Evolutionary conservation across 2,888 invertebrate species (phyloP), one percentile per base, ranked within the genome.

Genomic region (Lycophotia porphyrea): DNA sequence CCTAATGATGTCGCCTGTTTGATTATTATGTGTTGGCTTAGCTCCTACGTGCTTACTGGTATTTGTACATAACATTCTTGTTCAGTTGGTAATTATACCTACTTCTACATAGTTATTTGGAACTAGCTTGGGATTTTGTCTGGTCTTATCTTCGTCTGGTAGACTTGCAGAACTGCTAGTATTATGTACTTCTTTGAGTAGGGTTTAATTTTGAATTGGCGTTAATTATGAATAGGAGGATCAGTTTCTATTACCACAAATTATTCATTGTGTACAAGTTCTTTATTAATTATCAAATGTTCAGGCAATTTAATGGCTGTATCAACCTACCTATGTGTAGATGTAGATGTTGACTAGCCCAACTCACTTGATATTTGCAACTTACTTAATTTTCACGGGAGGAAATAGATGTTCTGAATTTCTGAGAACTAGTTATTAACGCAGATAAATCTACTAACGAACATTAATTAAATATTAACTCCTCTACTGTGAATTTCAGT

Each of bases 1-100:
- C 77, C 86, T 87, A 89, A 87, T 87, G 84, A 86, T 86, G 78
- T 78, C 70, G 78, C 81, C 64, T 80, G 80, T 87, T 85, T 88
- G 84, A 85, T 84, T 81, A 86, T 84, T 81, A 82, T 71, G 60
- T 79, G 78, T 80, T 84, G 76, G 67, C 63, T 77, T 65, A 27
- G 39, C 63, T 73, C n/a, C 60, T 69, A 80, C 80, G 81, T 84
- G 71, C 49, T n/a, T 44, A 75, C 78, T 67, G 60, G 67, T 85
- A 61, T 82, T 82, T 76, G 85, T 71, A 72, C 66, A 71, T 63
- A 31, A 58, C 55, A 76, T 85, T 85, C 66, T 82, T 55, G 42
- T 55, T 66, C 60, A 58, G 52, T 76, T 64, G 13, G 58, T 67
- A 70, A 66, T 44, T 69, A 52, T 71, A 55, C 24, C 27, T 71